These are phyloP conservation scores for Podarcis raffonei DNA, from an alignment of 2,113 vertebrate species.

Conservation along the genomic window DNA sequence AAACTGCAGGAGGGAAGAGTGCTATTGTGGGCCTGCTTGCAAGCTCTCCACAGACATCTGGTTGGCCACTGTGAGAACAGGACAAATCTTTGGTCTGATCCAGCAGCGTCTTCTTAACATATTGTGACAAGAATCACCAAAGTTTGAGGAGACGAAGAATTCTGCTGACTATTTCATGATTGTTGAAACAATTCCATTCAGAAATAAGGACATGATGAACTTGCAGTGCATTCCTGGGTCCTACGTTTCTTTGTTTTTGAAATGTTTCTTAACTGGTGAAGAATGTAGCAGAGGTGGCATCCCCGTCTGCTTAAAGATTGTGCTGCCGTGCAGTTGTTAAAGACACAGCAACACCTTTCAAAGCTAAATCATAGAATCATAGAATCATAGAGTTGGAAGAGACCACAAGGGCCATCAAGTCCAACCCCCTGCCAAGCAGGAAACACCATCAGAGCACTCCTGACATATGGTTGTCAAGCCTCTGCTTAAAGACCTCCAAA, in stretches of 20 bases:
- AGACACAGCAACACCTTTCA: not conserved
- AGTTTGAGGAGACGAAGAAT: not conserved
- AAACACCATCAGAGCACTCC: no score
- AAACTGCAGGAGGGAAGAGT: no score
- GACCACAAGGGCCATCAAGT: no score
- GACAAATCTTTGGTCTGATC: no score
- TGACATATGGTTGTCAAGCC: no score
- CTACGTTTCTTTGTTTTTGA: not conserved
- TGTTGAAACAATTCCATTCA: not conserved
- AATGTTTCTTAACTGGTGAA: not conserved
- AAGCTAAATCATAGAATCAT: no score
- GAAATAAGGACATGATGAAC: not conserved
- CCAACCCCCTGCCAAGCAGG: no score
- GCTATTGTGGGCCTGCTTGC: no score
- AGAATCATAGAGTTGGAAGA: no score
- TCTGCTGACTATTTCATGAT: not conserved
- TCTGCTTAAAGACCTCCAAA: no score
- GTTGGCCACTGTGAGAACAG: no score
- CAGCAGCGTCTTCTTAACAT: not conserved
- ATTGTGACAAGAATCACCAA: not conserved
- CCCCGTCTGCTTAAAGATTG: not conserved
- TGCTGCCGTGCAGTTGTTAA: not conserved
- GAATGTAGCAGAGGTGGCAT: not conserved
- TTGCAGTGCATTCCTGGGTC: not conserved
- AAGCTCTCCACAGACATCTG: no score